These are phyloP conservation scores for Peucedramus taeniatus DNA, from an alignment of 2,113 vertebrate genomes.

Conservation along the genomic window DNA sequence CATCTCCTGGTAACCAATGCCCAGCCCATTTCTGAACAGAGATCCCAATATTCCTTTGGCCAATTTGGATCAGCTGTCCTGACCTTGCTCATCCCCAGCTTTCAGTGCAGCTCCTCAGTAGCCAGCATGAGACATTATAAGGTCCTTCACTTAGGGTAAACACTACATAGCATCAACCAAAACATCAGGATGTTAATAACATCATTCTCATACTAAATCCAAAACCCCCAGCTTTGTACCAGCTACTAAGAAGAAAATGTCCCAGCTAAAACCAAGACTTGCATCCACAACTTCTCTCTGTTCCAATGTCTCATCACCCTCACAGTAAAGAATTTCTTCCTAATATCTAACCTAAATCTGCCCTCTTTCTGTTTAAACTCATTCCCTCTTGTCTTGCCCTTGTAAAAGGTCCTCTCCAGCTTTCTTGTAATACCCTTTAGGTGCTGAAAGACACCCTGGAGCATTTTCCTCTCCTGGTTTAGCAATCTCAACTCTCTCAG, in stretches of 20 bases:
- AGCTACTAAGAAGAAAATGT: neutral
- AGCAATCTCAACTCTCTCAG: neutral
- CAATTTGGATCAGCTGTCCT: neutral
- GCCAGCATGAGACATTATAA: neutral
- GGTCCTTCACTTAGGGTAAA: neutral
- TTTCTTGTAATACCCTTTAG: neutral
- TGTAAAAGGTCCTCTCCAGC: neutral
- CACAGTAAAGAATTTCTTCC: neutral
- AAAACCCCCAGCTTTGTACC: neutral
- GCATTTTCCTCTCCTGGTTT: neutral
- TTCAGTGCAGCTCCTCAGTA: neutral
- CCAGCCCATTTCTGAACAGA: neutral
- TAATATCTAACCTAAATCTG: neutral
- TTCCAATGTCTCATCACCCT: neutral
- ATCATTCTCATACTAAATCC: neutral
- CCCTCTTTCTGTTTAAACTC: neutral
- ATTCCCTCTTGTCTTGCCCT: neutral
- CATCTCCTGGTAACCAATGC: neutral
- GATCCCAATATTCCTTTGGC: neutral
- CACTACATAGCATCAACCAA: neutral
- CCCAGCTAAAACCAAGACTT: neutral
- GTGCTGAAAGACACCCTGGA: neutral
- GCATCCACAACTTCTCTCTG: neutral
- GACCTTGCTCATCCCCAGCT: neutral
- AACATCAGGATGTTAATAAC: neutral